These are phyloP conservation scores for Drosophila monieri DNA, from an alignment of 2,888 invertebrate genomes.

Conservation along the genomic window DNA sequence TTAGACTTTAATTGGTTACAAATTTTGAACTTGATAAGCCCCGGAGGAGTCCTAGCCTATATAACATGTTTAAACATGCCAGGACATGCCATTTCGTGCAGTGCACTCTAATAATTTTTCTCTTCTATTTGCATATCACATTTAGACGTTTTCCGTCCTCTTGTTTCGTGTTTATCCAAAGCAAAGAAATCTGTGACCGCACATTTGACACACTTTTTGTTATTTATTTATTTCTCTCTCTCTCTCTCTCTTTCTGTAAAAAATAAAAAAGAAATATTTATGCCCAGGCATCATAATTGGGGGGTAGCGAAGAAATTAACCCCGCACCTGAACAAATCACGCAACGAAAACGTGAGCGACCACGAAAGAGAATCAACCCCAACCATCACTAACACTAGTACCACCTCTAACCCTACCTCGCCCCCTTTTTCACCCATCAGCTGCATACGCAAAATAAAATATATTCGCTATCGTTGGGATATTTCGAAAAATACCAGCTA, in stretches of 20 bases:
- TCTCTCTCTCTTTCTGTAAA: no score
- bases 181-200: slow-evolving; percentile 67
- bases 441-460: slow-evolving; percentile 56
- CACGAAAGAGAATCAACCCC: background rate
- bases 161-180: slow-evolving; percentile 56
- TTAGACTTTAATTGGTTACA: slow-evolving; percentile 28
- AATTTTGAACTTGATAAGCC: background rate
- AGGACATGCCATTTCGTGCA: slow-evolving; percentile 15
- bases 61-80: no score
- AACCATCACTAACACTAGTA: slow-evolving; percentile 22
- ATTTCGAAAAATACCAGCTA: slow-evolving; percentile 57
- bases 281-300: slow-evolving; percentile 50
- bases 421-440: background rate
- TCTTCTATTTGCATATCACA: slow-evolving; percentile 33
- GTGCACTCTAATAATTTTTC: slow-evolving; percentile 7
- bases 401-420: slow-evolving; percentile 23
- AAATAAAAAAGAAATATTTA: slow-evolving; percentile 54
- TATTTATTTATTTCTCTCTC: slow-evolving; percentile 44
- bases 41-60: background rate
- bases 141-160: slow-evolving; percentile 37
- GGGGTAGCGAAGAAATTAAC: slow-evolving; percentile 39
- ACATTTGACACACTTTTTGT: slow-evolving; percentile 73
- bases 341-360: slow-evolving; percentile 47
- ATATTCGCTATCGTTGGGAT: slow-evolving; percentile 55
- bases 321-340: slow-evolving; percentile 56